These are phyloP conservation scores for Sapajus apella DNA, from an alignment of 2,113 vertebrate species.

Conservation along the genomic window DNA sequence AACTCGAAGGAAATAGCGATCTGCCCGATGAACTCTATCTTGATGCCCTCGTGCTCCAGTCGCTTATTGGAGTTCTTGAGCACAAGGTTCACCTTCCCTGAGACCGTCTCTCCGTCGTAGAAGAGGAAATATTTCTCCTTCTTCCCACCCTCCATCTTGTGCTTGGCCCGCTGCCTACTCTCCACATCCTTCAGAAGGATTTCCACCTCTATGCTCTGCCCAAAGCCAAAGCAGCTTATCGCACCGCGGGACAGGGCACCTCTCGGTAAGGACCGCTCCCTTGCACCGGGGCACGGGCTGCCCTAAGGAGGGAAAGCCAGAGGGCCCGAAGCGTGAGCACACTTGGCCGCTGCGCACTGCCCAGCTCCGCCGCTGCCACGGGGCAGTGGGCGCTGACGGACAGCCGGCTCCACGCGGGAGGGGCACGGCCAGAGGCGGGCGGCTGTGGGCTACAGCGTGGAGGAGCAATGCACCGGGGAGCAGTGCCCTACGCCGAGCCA, in stretches of 20 bases:
- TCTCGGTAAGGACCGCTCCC: background rate
- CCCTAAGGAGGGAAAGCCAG: background rate
- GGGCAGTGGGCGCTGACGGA: background rate
- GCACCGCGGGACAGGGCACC: conserved; percentile 30
- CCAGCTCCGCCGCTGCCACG: background rate
- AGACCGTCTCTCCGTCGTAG: conserved; percentile 96
- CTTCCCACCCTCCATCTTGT: conserved; percentile 97
- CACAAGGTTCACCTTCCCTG: conserved; percentile 93
- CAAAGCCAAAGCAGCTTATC: conserved; percentile 99
- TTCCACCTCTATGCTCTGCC: conserved; percentile 95
- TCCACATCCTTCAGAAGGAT: conserved; percentile 94
- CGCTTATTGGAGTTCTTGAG: conserved; percentile 95
- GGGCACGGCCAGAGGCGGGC: background rate
- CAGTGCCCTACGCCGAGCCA: background rate
- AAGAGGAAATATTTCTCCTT: conserved; percentile 97
- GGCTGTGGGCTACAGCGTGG: background rate
- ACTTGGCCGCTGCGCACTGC: background rate
- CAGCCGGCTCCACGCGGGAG: background rate
- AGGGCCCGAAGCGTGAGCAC: background rate
- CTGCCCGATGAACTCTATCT: conserved; percentile 97
- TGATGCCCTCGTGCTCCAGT: conserved; percentile 97
- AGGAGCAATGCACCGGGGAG: background rate
- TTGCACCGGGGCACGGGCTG: background rate
- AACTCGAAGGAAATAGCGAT: conserved; percentile 81
- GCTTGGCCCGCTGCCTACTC: conserved; percentile 94